Percentiles rank a stretch among this genome's conserved stretches.
Conservation (phyloP, 1,140 invertebrate genomes). For the Bombus superbus region DNA sequence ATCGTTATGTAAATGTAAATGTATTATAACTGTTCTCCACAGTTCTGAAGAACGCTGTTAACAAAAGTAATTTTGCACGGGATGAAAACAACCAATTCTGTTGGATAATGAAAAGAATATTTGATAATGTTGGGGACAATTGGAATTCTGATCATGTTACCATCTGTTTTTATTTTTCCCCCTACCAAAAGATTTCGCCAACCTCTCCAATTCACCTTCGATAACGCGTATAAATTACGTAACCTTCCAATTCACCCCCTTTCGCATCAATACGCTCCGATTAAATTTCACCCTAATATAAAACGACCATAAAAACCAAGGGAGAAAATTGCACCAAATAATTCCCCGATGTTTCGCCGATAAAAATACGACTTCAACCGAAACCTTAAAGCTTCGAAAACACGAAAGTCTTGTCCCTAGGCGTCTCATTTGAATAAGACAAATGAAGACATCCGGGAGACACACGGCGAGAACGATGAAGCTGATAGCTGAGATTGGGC, state of each 20-base stretch:
- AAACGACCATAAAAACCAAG: not conserved
- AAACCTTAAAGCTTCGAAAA: not conserved
- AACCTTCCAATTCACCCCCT: not conserved
- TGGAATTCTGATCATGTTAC: no score
- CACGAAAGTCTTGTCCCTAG: constrained; percentile 36
- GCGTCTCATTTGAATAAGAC: constrained; percentile 76
- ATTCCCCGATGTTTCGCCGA: not conserved
- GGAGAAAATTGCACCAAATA: not conserved
- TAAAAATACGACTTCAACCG: no score
- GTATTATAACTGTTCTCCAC: no score
- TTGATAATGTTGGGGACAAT: not conserved
- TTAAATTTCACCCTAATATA: no score
- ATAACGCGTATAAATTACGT: not conserved
- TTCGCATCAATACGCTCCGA: not conserved
- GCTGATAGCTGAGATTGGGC: constrained; percentile 59
- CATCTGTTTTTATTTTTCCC: no score
- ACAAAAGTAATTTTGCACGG: no score
- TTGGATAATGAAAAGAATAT: not conserved
- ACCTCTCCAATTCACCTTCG: not conserved
- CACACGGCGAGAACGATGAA: constrained; percentile 62
- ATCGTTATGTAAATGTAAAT: no score
- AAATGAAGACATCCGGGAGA: constrained; percentile 74
- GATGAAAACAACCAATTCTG: no score
- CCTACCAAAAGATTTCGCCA: not conserved
- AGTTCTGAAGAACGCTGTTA: no score